phyloP scores from a whole-genome alignment of 2,888 invertebrate genomes.

The Hyles lineata region DNA sequence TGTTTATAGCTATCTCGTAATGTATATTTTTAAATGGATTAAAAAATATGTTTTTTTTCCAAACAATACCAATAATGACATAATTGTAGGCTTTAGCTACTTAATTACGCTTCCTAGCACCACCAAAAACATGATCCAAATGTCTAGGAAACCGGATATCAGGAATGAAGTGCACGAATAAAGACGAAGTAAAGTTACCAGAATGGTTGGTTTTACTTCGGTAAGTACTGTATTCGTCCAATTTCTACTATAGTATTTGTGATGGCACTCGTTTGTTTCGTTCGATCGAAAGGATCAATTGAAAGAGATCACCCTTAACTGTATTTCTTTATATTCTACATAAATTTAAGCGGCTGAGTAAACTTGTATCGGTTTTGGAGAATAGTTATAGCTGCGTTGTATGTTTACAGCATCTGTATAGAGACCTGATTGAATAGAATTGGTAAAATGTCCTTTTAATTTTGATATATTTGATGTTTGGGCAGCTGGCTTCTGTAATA shows the following conservation, averaged over 20 bases:
- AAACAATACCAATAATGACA: no score
- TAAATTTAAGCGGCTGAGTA: background rate
- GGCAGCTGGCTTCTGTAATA: no score
- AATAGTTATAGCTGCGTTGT: background rate
- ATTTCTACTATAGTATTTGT: background rate
- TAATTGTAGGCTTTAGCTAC: no score
- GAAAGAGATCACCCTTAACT: background rate
- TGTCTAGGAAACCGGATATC: background rate
- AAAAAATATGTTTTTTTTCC: background rate
- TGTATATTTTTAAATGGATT: no score
- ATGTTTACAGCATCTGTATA: constrained; percentile 8
- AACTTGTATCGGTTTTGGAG: background rate
- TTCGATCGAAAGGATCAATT: no score
- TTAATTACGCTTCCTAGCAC: background rate
- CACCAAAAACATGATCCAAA: background rate
- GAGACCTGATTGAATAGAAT: constrained; percentile 1
- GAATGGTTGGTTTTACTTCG: background rate
- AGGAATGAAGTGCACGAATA: background rate
- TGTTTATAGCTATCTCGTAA: no score
- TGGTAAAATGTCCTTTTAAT: background rate
- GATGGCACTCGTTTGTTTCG: background rate
- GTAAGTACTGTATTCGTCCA: constrained; percentile 7
- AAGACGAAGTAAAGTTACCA: background rate
- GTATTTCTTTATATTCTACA: constrained; percentile 20
- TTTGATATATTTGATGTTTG: no score